Evolutionary conservation across 2,797 vertebrate genomes (phyloP), one percentile per base, ranked within the genome.

Genomic region (Sardinella longiceps): DNA sequence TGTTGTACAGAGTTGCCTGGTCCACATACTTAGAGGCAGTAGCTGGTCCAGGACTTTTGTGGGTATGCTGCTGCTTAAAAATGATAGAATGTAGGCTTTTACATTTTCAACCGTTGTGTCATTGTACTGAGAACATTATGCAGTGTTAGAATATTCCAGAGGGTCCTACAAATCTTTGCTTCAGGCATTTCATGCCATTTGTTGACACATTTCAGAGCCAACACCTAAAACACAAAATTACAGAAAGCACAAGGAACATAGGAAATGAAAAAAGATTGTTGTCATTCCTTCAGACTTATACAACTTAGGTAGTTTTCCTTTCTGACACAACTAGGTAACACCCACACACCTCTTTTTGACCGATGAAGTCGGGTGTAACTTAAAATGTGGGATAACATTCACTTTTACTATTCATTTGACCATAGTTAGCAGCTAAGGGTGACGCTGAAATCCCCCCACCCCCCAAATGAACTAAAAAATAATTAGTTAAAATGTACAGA

Each of bases 161-260:
- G 70, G 37, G 43, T 77, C 43, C 70, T 77, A 77, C 18, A 77
- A 39, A 77, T 70, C 63, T 70, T 70, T 14, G 58, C 12, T 70
- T 37, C 63, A 70, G 63, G 63, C 7, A 9, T 60, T 60, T 39
- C 66, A 70, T 70, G 33, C 30, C 30, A 70, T 33, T 14, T 15
- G 11, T 14, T 66, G 9, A 11, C 60, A 28, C 28, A 30, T 66
- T 66, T 43, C 39, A 43, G 39, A 2, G 39, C 39, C 10, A 46
- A 33, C 28, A 66, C 37, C 1, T 23, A 12, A 56, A 37, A 23
- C 30, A 74, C 25, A 18, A 15, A 39, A 37, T 74, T 18, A 77
- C 18, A 77, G 70, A 77, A 77, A n/a, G 37, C 70, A 77, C 3
- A 9, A 9, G 37, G 18, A 77, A 43, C 39, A 18, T 43, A 23